Evolutionary conservation across 1,140 invertebrate species (phyloP).

Genomic region (Eurosta solidaginis): DNA sequence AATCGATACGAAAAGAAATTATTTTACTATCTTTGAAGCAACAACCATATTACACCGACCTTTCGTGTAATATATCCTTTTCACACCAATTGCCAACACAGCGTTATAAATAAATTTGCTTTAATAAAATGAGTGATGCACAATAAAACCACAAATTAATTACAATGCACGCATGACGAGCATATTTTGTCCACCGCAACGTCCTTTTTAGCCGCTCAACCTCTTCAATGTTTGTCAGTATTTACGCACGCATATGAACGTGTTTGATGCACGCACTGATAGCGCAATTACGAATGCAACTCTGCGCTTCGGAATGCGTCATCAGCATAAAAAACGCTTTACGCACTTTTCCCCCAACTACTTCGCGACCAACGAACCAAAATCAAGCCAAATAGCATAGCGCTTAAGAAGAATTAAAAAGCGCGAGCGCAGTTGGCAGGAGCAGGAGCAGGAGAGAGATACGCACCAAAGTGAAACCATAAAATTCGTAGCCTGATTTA

Average conservation of each 20-base stretch:
- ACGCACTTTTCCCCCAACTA: neutral
- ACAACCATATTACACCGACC: too few relatives aligned
- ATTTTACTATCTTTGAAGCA: too few relatives aligned
- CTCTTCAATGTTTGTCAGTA: too few relatives aligned
- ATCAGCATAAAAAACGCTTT: neutral
- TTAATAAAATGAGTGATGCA: neutral
- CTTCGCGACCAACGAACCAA: neutral
- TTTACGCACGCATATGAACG: neutral
- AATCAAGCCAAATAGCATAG: neutral
- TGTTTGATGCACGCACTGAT: neutral
- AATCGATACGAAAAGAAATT: too few relatives aligned
- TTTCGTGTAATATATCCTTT: neutral
- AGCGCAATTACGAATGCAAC: slow-evolving; percentile 8
- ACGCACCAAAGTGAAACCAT: neutral
- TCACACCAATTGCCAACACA: neutral
- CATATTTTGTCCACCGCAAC: neutral
- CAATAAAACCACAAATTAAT: slow-evolving; percentile 17
- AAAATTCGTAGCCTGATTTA: slow-evolving; percentile 14
- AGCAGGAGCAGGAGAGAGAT: neutral
- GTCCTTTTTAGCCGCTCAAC: neutral
- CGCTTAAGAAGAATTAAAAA: too few relatives aligned
- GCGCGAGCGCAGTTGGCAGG: neutral
- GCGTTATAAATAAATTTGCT: slow-evolving; percentile 1
- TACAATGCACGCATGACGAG: neutral
- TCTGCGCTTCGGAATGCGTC: neutral